Evolutionary conservation across 2,113 vertebrate species (phyloP), one percentile per base, ranked within the genome.

Genomic region (Xiphophorus hellerii): DNA sequence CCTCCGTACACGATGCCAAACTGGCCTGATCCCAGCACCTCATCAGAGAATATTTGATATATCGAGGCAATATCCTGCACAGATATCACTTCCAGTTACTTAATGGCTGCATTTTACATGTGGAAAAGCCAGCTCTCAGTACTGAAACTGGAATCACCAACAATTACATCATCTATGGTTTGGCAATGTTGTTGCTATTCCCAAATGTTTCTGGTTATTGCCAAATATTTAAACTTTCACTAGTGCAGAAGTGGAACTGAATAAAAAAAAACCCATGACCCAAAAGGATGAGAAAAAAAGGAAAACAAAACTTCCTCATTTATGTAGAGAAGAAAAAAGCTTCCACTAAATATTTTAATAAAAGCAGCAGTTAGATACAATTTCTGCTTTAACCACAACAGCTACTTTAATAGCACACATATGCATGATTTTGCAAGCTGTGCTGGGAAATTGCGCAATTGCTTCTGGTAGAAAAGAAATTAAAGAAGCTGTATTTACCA

Each of bases 1-100:
- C 98, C 98, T 96, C 98, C 98, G 83, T 98, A 98, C 37, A 99
- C 98, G 39, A 98, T 97, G 78, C 98, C 98, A 91, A 99, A 99
- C 91, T 99, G 98, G 82, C 98, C 98, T 20, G 98, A 99, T 73
- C 98, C 98, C 89, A 99, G 92, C 73, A 99, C 98, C 88, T 99
- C 98, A 90, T 99, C 98, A 33, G 97, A 97, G 95, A 99, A 99
- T 89, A 99, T 99, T 84, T 99, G 98, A 92, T 99, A 99, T 69
- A 99, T 96, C 0, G 97, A 96, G 87, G 98, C 97, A 87, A 99
- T 97, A 90, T 99, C 98, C 98, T 99, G 60, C 37, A 87, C 61
- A 70, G 81, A 62, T 22, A 78, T 4, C 69, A 86, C 81, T 73
- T 4, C 69, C 2, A 73, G 17, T 87, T 78, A 39, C 62, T 29